Conservation (phyloP, 92 coral and sea anemone genomes). For the Heliopora coerulea region DNA sequence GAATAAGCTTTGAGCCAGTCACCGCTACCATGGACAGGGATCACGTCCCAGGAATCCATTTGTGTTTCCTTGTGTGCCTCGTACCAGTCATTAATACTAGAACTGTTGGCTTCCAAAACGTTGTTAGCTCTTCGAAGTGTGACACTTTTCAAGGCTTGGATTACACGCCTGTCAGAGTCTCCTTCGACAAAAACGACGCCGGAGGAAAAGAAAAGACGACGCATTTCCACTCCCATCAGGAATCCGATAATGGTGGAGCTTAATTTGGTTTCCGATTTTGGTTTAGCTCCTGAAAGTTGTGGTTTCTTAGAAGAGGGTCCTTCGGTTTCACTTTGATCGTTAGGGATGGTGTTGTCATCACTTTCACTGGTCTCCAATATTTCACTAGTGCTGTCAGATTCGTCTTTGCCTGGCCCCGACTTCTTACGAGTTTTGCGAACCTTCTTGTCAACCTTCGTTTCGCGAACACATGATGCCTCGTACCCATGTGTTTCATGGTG, state of each 20-base stretch:
- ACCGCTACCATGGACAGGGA: constrained; percentile 27
- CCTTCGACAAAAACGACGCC: constrained; percentile 42
- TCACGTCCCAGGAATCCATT: constrained; percentile 47
- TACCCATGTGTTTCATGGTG: constrained; percentile 11
- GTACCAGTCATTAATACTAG: neutral
- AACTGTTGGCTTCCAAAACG: neutral
- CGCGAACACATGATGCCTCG: constrained; percentile 4
- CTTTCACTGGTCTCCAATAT: too few species aligned
- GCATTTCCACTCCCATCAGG: constrained; percentile 16
- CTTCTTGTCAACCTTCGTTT: neutral
- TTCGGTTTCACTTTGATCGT: too few species aligned
- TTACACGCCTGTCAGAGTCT: constrained; percentile 18
- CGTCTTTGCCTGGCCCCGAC: too few species aligned
- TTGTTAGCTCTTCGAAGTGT: constrained; percentile 11
- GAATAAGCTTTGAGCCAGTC: constrained; percentile 36
- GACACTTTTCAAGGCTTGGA: constrained; percentile 12
- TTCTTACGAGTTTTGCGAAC: neutral
- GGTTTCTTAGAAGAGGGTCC: neutral
- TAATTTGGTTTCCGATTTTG: neutral
- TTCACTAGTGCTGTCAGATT: too few species aligned
- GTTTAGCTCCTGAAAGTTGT: neutral
- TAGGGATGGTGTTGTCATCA: too few species aligned
- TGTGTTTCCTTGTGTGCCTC: constrained; percentile 7
- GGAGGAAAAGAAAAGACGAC: constrained; percentile 29
- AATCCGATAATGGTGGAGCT: neutral